Evolutionary conservation across 2,113 vertebrate species (phyloP).

Genomic region (Pavo muticus): DNA sequence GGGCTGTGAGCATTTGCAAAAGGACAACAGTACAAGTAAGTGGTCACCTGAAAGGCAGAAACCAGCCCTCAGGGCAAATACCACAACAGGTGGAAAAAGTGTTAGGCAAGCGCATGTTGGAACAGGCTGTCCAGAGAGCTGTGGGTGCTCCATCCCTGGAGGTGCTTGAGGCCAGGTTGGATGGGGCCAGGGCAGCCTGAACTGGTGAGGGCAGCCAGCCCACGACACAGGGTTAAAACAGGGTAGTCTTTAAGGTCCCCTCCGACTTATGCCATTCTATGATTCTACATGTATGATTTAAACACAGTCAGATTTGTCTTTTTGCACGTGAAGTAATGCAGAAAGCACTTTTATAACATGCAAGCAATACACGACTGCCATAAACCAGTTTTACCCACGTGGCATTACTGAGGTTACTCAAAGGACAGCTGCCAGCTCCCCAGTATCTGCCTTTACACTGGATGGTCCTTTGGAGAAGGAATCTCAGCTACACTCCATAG

Average conservation of each 20-base stretch:
- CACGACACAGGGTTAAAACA: too few species aligned
- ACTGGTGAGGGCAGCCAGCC: too few species aligned
- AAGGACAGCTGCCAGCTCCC: background rate
- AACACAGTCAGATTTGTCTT: background rate
- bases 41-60: background rate
- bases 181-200: too few species aligned
- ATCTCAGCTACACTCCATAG: background rate
- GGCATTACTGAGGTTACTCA: background rate
- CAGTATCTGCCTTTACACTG: background rate
- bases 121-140: too few species aligned
- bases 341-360: background rate
- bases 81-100: background rate
- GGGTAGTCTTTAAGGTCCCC: too few species aligned
- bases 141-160: too few species aligned
- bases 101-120: background rate
- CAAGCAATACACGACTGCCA: background rate
- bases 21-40: background rate
- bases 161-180: too few species aligned
- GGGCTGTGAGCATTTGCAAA: background rate
- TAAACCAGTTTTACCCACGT: background rate
- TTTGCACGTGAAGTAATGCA: rapidly evolving
- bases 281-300: background rate
- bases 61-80: background rate
- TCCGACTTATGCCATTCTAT: too few species aligned
- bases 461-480: background rate